Base-by-base conservation (phyloP, 2,797 vertebrate species). In the Bufotes viridis region DNA sequence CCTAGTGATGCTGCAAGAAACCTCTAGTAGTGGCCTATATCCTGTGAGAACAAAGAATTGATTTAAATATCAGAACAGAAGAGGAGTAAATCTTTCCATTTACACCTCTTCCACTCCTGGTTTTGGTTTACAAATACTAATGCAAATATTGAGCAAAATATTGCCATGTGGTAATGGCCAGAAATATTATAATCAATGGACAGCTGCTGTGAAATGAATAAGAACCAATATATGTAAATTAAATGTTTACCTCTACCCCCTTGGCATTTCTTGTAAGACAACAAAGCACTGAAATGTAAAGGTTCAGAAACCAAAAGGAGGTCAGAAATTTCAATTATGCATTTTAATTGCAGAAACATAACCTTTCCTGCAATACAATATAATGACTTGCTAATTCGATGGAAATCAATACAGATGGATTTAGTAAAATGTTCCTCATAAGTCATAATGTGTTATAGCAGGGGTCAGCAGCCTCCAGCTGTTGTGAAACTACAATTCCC, bases 261-360 rank as follows among this genome's bases (percentile, higher is more conserved):
- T 20, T 53, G 22, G 49, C 22, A 42, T n/a, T 4, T 69, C 42
- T 69, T 26, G 79, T 18, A 74, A 74, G n/a, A 55, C n/a, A 49
- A 6, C 13, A 34, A 15, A 24, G 22, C 20, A 18, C 26, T 78
- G 69, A 76, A 17, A 63, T 51, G 2, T 58, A 78, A 26, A 65
- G 69, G 70, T 85, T 63, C 70, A 85, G 14, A 58, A 34, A 79
- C 65, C 61, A 15, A 86, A 79, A 63, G 12, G 72, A 74, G 55
- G 82, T 75, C 70, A 74, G 24, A 75, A 42, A 74, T 84, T 84
- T 61, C 57, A 75, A 84, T 84, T 75, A 75, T 75, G 18, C 42
- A 34, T 60, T 22, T 13, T 75, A 58, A 74, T 75, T 74, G 67
- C 57, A 22, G 67, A 42, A 10, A 53, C 13, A 57, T 83, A 69